Percentiles rank a stretch among this genome's conserved stretches.
Conservation (phyloP, 2,888 invertebrate species). For the Drosophila silvestris region DNA sequence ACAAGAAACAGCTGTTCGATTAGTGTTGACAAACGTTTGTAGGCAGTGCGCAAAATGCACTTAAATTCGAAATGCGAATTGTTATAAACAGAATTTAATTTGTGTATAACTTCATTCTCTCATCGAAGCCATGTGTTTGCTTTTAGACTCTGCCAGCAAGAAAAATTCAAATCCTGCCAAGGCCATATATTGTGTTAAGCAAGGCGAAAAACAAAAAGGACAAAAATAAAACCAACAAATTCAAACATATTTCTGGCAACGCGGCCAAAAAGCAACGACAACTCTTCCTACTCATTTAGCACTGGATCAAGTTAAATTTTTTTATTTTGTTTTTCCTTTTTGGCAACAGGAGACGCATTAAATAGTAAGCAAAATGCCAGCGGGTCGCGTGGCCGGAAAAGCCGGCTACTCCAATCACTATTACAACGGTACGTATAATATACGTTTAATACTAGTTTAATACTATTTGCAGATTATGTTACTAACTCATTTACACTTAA, state of each 20-base stretch:
- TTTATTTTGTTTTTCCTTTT: not conserved
- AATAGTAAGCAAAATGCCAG: conserved; percentile 81
- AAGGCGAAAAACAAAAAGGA: not conserved
- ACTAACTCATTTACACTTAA: not conserved
- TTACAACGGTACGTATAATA: conserved; percentile 81
- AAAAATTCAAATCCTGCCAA: conserved; percentile 19
- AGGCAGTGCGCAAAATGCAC: not conserved
- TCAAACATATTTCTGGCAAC: conserved; percentile 38
- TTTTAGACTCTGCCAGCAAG: conserved; percentile 21
- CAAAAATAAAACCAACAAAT: not conserved
- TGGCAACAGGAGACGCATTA: conserved; percentile 26
- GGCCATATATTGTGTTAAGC: conserved; percentile 58
- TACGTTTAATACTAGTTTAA: not conserved
- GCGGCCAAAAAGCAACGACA: conserved; percentile 35
- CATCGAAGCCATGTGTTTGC: conserved; percentile 3
- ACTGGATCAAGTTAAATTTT: conserved; percentile 1
- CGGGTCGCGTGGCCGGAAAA: conserved; percentile 85
- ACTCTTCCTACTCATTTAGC: conserved; percentile 16
- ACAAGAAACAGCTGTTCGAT: conserved; percentile 34
- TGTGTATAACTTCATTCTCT: not conserved
- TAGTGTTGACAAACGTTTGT: conserved; percentile 41
- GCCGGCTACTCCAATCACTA: conserved; percentile 85
- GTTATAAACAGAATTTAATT: not conserved
- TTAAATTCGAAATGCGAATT: conserved; percentile 13
- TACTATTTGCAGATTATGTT: not conserved